A percentile compares a stretch with the other conserved stretches of the same genome.
These are phyloP conservation scores for Cantharis nigra DNA, from an alignment of 2,888 invertebrate species.

Conservation along the genomic window DNA sequence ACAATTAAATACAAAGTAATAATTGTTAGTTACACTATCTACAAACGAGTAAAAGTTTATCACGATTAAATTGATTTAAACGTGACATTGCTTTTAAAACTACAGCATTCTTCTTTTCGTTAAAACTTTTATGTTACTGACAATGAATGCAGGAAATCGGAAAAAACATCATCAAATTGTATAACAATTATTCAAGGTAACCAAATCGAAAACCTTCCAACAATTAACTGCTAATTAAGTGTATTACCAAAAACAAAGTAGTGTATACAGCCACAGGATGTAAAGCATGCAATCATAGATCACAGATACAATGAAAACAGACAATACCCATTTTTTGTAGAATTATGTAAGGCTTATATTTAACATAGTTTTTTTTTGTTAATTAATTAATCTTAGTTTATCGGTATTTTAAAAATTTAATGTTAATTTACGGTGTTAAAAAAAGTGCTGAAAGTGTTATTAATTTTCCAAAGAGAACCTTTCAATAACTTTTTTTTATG, in stretches of 20 bases:
- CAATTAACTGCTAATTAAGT: constrained; percentile 1
- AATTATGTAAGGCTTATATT: not conserved
- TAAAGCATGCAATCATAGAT: not conserved
- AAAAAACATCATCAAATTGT: not conserved
- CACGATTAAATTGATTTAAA: constrained; percentile 6
- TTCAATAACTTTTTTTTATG: not conserved
- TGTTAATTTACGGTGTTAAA: not conserved
- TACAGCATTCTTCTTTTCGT: not conserved
- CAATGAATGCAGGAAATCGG: not conserved
- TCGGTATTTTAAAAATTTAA: not conserved
- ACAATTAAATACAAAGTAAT: constrained; percentile 14
- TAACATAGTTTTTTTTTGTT: not conserved
- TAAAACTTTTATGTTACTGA: not conserved
- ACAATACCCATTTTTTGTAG: not conserved
- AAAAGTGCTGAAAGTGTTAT: not conserved
- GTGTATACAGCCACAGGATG: not conserved
- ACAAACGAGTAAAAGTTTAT: constrained; percentile 9
- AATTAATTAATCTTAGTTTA: not conserved
- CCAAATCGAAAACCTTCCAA: not conserved
- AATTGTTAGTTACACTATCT: not conserved
- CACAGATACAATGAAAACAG: not conserved
- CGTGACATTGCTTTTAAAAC: not conserved
- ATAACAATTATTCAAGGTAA: not conserved
- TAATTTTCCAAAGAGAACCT: not conserved
- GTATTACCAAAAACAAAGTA: not conserved